Base-by-base conservation (phyloP, 2,113 vertebrate species). In the Upupa epops region DNA sequence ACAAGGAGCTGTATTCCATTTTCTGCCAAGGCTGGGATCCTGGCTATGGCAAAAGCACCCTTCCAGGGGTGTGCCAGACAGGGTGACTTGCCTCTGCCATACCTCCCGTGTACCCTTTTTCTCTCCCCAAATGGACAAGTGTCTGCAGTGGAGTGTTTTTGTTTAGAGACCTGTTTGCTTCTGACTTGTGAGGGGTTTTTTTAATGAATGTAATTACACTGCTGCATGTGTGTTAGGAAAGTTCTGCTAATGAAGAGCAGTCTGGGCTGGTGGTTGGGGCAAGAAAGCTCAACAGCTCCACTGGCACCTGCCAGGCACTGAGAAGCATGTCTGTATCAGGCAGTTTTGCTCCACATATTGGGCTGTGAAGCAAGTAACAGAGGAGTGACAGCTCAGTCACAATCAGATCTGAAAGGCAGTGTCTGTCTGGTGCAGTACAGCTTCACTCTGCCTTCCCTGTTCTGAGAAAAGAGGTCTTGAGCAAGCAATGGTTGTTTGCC, bases 391-490 rank as follows among this genome's bases (percentile, higher is more conserved):
- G 16, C 37, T 88, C 24, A 40, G 18, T 20, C 6, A 3, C 76
- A 56, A 24, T 26, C 72, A 40, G 26, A 20, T 80, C 56, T 83
- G 68, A 69, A 49, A 56, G 71, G 32, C 8, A 3, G 52, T 60
- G 26, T 28, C 32, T 54, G 17, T 93, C 19, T 74, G 65, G 32
- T 1, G 2, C 36, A n/a, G n/a, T 54, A 26, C 22, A 45, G 49
- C 46, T 91, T 70, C 88, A 19, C 11, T 83, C 36, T 79, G n/a
- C 51, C 46, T 83, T 80, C 59, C 28, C 17, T 29, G 10, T 63
- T 91, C 58, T 70, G 46, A 86, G 85, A 56, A 85, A 79, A 73
- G 11, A 72, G 46, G 52, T 21, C n/a, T 90, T 81, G 69, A 73
- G 60, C 60, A 88, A 79, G 54, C 31, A 58, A 59, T 20, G 28